A percentile compares a stretch with the other conserved stretches of the same genome.
Conservation (phyloP, 2,113 vertebrate genomes). For the Lipophrys pholis region DNA sequence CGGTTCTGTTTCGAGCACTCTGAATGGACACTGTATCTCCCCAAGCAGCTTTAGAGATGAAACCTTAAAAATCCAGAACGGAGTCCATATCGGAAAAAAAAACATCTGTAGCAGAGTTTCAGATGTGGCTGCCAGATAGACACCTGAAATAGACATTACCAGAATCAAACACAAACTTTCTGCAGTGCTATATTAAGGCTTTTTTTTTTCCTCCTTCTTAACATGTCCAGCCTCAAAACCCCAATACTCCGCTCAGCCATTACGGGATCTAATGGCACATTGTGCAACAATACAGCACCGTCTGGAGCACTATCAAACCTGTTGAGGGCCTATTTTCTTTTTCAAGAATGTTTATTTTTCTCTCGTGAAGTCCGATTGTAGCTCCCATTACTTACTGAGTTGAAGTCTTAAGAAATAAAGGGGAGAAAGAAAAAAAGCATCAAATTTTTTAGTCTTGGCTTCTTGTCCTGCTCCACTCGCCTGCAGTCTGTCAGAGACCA, state of each 20-base stretch:
- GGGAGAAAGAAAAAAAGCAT: conserved; percentile 22
- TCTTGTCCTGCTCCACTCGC: conserved; percentile 24
- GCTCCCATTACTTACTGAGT: conserved; percentile 33
- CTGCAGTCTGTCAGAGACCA: conserved; percentile 55
- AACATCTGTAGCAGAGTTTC: conserved; percentile 60
- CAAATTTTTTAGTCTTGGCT: conserved; percentile 15
- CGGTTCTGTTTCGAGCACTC: conserved; percentile 33
- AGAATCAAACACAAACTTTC: conserved; percentile 60
- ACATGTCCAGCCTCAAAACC: conserved; percentile 64
- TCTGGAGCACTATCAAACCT: conserved; percentile 45
- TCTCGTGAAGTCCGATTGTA: conserved; percentile 16
- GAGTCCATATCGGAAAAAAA: conserved; percentile 56
- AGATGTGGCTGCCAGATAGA: conserved; percentile 72
- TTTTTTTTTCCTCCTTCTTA: conserved; percentile 59
- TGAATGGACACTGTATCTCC: conserved; percentile 51
- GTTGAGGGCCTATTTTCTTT: conserved; percentile 40
- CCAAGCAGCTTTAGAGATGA: conserved; percentile 55
- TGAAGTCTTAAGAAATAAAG: conserved; percentile 52
- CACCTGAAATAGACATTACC: conserved; percentile 81
- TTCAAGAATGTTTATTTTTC: conserved; percentile 46
- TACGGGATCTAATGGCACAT: conserved; percentile 47
- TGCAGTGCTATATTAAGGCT: conserved; percentile 61
- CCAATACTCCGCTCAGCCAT: conserved; percentile 47
- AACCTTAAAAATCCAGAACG: conserved; percentile 53
- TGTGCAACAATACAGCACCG: conserved; percentile 55